These are phyloP conservation scores for Illadopsis cleaveri DNA, from an alignment of 2,113 vertebrate genomes.

Conservation along the genomic window DNA sequence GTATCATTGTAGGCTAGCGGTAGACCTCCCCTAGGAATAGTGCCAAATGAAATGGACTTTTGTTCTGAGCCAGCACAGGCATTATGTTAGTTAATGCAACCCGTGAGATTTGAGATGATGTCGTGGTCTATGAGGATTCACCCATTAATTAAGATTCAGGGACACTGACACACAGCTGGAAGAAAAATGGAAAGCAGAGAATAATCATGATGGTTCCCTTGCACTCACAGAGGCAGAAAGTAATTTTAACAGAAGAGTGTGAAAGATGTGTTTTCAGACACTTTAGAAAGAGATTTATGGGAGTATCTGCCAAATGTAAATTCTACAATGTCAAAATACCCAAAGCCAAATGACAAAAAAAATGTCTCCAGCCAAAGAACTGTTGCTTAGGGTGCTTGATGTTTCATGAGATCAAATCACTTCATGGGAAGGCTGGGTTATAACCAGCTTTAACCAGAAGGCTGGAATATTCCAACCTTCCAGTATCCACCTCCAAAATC, in stretches of 20 bases:
- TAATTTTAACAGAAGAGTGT: neutral
- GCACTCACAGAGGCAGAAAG: neutral
- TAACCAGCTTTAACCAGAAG: neutral
- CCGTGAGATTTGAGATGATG: rapidly evolving
- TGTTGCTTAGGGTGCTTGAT: neutral
- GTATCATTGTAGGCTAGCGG: neutral
- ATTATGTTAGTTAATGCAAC: neutral
- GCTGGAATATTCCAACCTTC: neutral
- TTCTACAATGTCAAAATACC: neutral
- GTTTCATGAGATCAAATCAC: neutral
- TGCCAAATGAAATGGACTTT: neutral
- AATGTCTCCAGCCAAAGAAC: neutral
- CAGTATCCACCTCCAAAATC: neutral
- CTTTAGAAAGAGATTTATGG: neutral
- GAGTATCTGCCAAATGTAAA: neutral
- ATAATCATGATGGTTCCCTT: neutral
- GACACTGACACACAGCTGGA: neutral
- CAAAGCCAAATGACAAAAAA: neutral
- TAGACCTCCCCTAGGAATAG: neutral
- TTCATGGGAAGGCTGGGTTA: neutral
- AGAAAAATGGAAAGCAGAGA: neutral
- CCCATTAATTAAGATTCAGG: neutral
- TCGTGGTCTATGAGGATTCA: neutral
- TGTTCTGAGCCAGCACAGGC: neutral
- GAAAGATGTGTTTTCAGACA: neutral